Percentiles rank a stretch among this genome's conserved stretches.
These are phyloP conservation scores for Anguilla japonica DNA, from an alignment of 2,113 vertebrate genomes.

Conservation along the genomic window DNA sequence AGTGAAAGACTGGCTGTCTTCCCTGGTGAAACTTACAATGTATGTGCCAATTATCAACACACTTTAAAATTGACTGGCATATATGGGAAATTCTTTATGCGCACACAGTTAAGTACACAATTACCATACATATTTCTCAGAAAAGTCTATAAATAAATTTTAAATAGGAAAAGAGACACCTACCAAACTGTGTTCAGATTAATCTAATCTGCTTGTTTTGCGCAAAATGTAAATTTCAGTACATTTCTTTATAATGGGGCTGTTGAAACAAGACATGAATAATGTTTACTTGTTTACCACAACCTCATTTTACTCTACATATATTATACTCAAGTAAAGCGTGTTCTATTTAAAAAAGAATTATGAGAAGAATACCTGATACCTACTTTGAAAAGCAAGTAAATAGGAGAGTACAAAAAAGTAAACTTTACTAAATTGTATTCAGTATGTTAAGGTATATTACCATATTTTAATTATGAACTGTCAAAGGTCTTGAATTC, in stretches of 20 bases:
- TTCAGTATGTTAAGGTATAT: conserved; percentile 17
- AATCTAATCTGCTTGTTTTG: neutral
- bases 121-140: no score
- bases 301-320: neutral
- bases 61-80: neutral
- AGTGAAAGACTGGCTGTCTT: neutral
- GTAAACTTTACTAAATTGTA: conserved; percentile 14
- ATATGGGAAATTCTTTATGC: neutral
- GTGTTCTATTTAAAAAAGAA: neutral
- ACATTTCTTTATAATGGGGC: neutral
- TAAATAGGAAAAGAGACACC: neutral
- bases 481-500: neutral
- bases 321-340: neutral
- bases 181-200: neutral
- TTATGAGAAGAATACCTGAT: neutral
- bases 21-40: neutral
- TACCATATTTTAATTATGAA: conserved; percentile 10
- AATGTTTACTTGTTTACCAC: neutral
- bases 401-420: neutral
- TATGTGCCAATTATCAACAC: conserved; percentile 1
- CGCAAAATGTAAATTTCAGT: conserved; percentile 4
- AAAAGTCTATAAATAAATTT: neutral
- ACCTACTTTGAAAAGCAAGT: neutral
- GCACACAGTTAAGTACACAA: neutral
- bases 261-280: neutral